Evolutionary conservation across 2,888 invertebrate genomes (phyloP).

Genomic region (Schizaphis graminum): DNA sequence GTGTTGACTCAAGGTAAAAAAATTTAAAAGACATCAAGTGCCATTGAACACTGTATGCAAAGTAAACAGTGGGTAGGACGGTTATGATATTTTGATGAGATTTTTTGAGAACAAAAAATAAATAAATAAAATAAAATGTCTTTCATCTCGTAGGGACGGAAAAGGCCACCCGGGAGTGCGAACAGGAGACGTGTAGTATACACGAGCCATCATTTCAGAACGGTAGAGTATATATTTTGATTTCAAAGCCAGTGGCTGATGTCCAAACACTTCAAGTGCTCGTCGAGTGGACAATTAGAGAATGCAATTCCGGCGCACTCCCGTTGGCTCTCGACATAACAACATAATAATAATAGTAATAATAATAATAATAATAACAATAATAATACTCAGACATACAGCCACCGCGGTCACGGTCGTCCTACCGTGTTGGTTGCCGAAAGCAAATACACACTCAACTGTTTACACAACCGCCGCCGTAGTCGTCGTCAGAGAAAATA

Average conservation of each 20-base stretch:
- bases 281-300: constrained; percentile 57
- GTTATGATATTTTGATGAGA: constrained; percentile 10
- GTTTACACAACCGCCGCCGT: constrained; percentile 57
- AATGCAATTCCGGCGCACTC: constrained; percentile 26
- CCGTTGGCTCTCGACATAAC: constrained; percentile 22
- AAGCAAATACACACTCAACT: constrained; percentile 28
- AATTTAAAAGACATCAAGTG: not conserved
- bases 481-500: not conserved
- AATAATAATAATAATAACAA: constrained; percentile 17
- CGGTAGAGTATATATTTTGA: constrained; percentile 21
- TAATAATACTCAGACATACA: not conserved
- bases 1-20: not conserved
- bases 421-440: constrained; percentile 27
- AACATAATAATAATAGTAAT: constrained; percentile 28
- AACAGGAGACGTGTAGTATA: not conserved
- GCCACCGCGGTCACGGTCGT: constrained; percentile 12
- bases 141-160: not conserved
- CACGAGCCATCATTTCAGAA: not conserved
- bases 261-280: constrained; percentile 46
- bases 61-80: not conserved
- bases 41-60: not conserved
- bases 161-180: constrained; percentile 38
- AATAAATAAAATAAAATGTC: constrained; percentile 29
- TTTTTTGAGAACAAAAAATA: constrained; percentile 7
- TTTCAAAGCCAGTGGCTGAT: constrained; percentile 40